phyloP scores from a whole-genome alignment of 2,888 invertebrate genomes.

The Dioctria rufipes region DNA sequence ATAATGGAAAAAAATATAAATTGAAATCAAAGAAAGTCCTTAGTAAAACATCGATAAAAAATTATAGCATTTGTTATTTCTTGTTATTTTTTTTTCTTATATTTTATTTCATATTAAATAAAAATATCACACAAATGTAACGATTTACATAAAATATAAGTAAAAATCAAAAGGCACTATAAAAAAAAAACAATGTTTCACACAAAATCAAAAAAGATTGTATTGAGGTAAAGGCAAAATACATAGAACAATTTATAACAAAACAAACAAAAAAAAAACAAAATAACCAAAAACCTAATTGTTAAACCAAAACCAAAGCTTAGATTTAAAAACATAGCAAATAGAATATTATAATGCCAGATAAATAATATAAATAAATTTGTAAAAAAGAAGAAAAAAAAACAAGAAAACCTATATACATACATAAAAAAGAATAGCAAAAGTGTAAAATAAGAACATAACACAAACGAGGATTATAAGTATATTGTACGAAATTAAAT shows the following conservation, averaged over 20 bases:
- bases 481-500: conserved; percentile 23
- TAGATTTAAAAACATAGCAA: conserved; percentile 11
- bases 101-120: no score
- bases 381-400: conserved; percentile 33
- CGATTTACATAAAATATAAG: background rate
- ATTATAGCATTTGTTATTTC: no score
- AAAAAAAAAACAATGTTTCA: conserved; percentile 18
- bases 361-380: conserved; percentile 26
- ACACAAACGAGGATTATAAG: conserved; percentile 3
- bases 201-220: background rate
- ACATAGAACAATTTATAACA: conserved; percentile 12
- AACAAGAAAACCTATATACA: background rate
- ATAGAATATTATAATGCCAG: background rate
- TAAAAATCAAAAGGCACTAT: conserved; percentile 29
- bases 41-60: no score
- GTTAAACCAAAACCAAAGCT: conserved; percentile 24
- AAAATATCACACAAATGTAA: background rate
- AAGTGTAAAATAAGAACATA: conserved; percentile 36
- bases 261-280: conserved; percentile 15
- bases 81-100: no score
- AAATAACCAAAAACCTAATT: conserved; percentile 23
- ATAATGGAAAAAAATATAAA: no score
- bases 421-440: conserved; percentile 22
- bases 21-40: no score
- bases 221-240: background rate